A percentile compares a stretch with the other conserved stretches of the same genome.
These are phyloP conservation scores for Crotalus horridus DNA, from an alignment of 2,113 vertebrate genomes.

Conservation along the genomic window DNA sequence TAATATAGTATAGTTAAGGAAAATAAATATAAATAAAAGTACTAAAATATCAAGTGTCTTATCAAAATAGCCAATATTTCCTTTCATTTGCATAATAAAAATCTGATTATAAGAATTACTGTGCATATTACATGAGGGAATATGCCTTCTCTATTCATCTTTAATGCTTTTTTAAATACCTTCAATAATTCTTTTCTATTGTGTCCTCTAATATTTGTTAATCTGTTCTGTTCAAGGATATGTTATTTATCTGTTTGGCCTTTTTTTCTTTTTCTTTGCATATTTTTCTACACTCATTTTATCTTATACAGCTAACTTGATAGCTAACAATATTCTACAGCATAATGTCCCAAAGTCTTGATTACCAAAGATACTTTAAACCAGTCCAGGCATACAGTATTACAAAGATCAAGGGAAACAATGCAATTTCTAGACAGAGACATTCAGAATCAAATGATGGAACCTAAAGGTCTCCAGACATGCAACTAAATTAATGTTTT, in stretches of 20 bases:
- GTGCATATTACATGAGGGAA: background rate
- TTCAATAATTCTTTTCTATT: background rate
- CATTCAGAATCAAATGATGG: background rate
- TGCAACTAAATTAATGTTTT: background rate
- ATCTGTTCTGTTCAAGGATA: background rate
- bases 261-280: background rate
- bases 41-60: background rate
- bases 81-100: background rate
- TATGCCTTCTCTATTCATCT: background rate
- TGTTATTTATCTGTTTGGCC: background rate
- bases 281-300: background rate
- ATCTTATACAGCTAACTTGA: background rate
- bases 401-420: background rate
- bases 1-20: background rate
- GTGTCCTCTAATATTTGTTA: background rate
- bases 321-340: background rate
- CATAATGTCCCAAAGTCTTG: background rate
- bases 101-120: background rate
- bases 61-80: background rate
- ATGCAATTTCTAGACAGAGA: background rate
- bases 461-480: background rate
- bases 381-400: background rate
- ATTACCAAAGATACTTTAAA: background rate
- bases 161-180: background rate
- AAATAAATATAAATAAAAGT: background rate